Evolutionary conservation across 2,113 vertebrate genomes (phyloP).

Genomic region (Daubentonia madagascariensis): DNA sequence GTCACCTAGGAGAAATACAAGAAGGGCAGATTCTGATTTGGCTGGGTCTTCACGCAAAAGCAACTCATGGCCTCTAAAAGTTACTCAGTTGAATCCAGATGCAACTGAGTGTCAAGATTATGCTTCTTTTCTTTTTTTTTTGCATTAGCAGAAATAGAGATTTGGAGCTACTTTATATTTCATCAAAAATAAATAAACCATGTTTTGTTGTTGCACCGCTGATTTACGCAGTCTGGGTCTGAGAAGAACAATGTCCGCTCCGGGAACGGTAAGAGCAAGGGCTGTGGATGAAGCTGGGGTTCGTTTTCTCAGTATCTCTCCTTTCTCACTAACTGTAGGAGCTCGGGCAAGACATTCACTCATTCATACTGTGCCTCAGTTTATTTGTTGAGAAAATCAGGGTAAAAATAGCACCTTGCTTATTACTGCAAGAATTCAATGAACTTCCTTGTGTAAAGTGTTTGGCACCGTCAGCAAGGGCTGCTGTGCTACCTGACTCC

Average conservation of each 20-base stretch:
- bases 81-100: neutral
- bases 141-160: neutral
- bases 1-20: neutral
- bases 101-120: neutral
- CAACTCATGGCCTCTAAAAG: neutral
- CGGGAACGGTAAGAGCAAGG: neutral
- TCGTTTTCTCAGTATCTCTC: neutral
- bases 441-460: neutral
- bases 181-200: neutral
- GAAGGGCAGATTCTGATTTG: neutral
- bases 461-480: neutral
- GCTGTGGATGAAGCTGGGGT: neutral
- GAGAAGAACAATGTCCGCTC: neutral
- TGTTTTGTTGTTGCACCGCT: neutral
- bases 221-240: neutral
- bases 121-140: neutral
- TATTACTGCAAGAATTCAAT: neutral
- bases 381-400: neutral
- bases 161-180: neutral
- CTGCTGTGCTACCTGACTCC: neutral
- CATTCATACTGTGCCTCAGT: neutral
- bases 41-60: neutral
- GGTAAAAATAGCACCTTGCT: neutral
- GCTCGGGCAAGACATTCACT: neutral
- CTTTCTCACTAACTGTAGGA: neutral